Conservation (phyloP, 2,113 vertebrate species). For the Danionella cerebrum region DNA sequence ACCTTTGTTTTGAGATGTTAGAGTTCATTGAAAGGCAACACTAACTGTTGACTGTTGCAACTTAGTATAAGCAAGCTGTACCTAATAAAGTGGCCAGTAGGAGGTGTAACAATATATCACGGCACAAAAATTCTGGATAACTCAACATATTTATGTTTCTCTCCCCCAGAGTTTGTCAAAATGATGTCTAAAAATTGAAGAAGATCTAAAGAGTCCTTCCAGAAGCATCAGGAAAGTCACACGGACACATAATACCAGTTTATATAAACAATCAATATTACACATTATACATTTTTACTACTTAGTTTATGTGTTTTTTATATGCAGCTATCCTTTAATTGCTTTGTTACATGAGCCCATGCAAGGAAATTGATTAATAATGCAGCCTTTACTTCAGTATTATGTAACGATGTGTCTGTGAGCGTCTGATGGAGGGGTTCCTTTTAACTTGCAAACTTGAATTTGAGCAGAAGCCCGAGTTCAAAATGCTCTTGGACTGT, state of each 20-base stretch:
- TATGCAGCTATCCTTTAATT: neutral
- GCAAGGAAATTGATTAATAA: neutral
- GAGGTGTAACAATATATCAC: too few species aligned
- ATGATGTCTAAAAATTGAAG: slow-evolving; percentile 63
- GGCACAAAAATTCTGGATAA: neutral
- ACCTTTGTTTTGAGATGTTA: too few species aligned
- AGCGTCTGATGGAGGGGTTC: neutral
- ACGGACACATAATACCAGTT: too few species aligned
- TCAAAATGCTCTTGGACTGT: neutral
- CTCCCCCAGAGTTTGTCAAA: slow-evolving; percentile 62
- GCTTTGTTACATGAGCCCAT: neutral
- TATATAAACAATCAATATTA: too few species aligned
- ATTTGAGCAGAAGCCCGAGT: neutral
- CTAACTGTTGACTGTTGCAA: too few species aligned
- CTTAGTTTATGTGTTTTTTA: neutral
- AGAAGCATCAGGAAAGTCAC: too few species aligned
- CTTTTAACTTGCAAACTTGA: neutral
- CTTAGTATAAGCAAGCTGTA: too few species aligned
- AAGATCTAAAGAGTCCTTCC: neutral
- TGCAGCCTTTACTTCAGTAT: neutral
- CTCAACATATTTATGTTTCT: neutral
- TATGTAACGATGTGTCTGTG: neutral
- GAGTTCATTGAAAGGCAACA: too few species aligned
- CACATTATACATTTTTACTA: too few species aligned
- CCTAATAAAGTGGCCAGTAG: too few species aligned